A percentile compares a stretch with the other conserved stretches of the same genome.
These are phyloP conservation scores for Ibidorhyncha struthersii DNA, from an alignment of 2,113 vertebrate genomes.

Conservation along the genomic window DNA sequence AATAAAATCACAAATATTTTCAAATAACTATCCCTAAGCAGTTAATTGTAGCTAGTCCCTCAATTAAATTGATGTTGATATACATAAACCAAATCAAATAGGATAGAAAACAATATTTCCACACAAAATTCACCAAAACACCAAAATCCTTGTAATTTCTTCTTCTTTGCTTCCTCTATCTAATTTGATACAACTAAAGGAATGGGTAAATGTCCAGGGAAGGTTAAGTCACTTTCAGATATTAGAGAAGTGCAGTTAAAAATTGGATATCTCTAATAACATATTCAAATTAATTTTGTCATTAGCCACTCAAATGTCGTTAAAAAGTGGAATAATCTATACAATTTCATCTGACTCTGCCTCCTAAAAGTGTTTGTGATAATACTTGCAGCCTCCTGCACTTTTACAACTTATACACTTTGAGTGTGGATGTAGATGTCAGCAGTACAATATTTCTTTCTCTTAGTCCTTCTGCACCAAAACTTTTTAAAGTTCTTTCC, in stretches of 20 bases:
- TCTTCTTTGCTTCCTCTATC: neutral
- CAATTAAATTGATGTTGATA: neutral
- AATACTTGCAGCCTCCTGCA: neutral
- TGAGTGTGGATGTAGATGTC: neutral
- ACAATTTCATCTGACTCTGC: neutral
- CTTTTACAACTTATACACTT: neutral
- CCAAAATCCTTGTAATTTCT: neutral
- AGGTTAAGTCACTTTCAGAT: neutral
- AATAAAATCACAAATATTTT: neutral
- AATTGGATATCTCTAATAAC: neutral
- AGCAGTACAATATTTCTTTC: neutral
- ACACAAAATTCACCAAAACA: neutral
- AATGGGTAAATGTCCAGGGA: neutral
- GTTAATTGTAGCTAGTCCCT: neutral
- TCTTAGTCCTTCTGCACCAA: neutral
- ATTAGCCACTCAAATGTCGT: neutral
- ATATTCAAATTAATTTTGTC: neutral
- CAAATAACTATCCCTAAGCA: neutral
- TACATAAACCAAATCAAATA: neutral
- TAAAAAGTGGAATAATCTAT: neutral
- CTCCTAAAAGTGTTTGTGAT: neutral
- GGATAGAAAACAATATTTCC: neutral
- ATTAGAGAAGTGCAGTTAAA: neutral
- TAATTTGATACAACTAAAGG: neutral
- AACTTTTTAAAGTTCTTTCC: neutral